Percentiles rank a stretch among this genome's conserved stretches.
Evolutionary conservation across 2,113 vertebrate genomes (phyloP).

Genomic region (Gadus chalcogrammus): DNA sequence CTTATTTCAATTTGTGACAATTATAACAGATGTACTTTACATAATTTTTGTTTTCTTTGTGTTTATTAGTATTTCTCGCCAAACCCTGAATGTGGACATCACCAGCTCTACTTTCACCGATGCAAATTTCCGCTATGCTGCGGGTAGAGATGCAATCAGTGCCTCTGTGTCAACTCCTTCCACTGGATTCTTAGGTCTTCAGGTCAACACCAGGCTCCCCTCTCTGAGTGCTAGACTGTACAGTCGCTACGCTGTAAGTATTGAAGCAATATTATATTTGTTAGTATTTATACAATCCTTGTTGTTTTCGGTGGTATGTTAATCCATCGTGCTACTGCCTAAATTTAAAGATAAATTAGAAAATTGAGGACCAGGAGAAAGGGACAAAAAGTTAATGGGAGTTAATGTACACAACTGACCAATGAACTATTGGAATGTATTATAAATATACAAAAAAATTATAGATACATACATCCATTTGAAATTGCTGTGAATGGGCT

Average conservation of each 20-base stretch:
- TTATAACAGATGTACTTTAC: not conserved
- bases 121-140: slow-evolving; percentile 60
- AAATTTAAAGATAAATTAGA: not conserved
- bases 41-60: slow-evolving; percentile 8
- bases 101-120: slow-evolving; percentile 81
- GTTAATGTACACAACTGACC: too few species aligned
- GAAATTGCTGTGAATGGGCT: too few species aligned
- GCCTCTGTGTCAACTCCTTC: slow-evolving; percentile 73
- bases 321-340: too few species aligned
- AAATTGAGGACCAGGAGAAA: too few species aligned
- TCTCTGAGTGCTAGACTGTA: slow-evolving; percentile 71
- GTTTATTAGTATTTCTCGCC: slow-evolving; percentile 60
- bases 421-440: too few species aligned
- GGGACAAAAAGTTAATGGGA: too few species aligned
- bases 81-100: slow-evolving; percentile 73
- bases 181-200: slow-evolving; percentile 74
- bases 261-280: not conserved
- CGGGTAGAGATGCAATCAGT: slow-evolving; percentile 42
- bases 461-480: not conserved
- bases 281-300: not conserved
- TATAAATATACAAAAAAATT: not conserved
- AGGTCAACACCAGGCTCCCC: slow-evolving; percentile 41
- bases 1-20: not conserved
- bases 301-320: too few species aligned
- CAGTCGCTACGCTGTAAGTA: slow-evolving; percentile 36